Evolutionary conservation across 2,113 vertebrate species (phyloP).

Genomic region (Pelecanoides urinatrix): DNA sequence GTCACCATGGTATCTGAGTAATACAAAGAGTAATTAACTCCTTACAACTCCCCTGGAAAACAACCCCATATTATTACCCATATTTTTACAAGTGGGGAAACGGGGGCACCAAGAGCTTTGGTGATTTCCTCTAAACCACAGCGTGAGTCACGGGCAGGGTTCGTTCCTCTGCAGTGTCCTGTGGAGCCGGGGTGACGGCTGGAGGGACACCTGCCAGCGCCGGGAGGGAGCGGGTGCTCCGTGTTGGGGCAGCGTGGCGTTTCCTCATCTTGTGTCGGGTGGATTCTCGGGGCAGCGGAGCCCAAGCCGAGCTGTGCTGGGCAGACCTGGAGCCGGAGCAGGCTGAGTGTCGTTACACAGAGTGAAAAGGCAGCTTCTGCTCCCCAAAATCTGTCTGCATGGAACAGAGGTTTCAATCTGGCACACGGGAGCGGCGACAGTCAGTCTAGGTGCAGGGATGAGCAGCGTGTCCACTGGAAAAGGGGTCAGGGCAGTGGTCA

Average conservation of each 20-base stretch:
- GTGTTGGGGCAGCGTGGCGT: accelerated
- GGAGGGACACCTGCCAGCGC: not conserved
- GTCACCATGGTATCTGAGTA: conserved; percentile 45
- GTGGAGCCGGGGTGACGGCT: not conserved
- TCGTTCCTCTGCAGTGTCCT: not conserved
- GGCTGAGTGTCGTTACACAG: not conserved
- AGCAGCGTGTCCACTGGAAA: accelerated
- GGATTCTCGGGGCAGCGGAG: not conserved
- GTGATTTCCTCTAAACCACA: not conserved
- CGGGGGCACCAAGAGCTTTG: not conserved
- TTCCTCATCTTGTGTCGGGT: not conserved
- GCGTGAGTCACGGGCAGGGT: not conserved
- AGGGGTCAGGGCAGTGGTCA: not conserved
- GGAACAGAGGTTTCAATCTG: not conserved
- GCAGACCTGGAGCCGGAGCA: not conserved
- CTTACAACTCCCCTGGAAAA: not conserved
- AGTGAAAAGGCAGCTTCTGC: not conserved
- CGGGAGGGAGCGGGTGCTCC: not conserved
- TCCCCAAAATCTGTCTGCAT: accelerated
- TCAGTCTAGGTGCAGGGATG: not conserved
- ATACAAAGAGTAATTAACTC: not conserved
- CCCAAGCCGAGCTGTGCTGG: not conserved
- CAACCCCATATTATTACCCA: conserved; percentile 16
- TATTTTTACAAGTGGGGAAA: conserved; percentile 44
- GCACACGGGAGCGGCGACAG: accelerated